Evolutionary conservation across 2,888 invertebrate genomes (phyloP).

Genomic region (Cheilosia soror): DNA sequence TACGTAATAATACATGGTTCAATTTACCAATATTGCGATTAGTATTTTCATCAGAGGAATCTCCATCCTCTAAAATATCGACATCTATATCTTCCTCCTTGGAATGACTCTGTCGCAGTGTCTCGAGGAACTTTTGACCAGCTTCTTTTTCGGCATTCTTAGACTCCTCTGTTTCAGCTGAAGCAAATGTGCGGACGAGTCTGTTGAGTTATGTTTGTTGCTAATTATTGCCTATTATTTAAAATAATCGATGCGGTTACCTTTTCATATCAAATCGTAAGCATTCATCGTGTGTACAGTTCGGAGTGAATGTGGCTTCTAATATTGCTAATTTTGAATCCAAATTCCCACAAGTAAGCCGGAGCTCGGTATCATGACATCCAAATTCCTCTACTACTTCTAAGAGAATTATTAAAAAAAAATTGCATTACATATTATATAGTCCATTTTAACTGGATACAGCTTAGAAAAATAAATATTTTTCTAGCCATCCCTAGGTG

Average conservation of each 20-base stretch:
- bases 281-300: slow-evolving; percentile 77
- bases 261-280: slow-evolving; percentile 75
- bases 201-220: slow-evolving; percentile 9
- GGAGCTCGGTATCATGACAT: slow-evolving; percentile 86
- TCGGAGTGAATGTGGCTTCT: slow-evolving; percentile 86
- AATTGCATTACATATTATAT: not conserved
- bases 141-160: slow-evolving; percentile 77
- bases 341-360: slow-evolving; percentile 87
- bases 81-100: slow-evolving; percentile 67
- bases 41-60: slow-evolving; percentile 17
- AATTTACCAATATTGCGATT: slow-evolving; percentile 7
- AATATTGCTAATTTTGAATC: slow-evolving; percentile 87
- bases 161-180: slow-evolving; percentile 51
- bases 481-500: too few species aligned
- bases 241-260: slow-evolving; percentile 36
- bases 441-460: too few species aligned
- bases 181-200: slow-evolving; percentile 56
- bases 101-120: slow-evolving; percentile 74
- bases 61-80: slow-evolving; percentile 40
- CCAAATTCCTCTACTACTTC: slow-evolving; percentile 88
- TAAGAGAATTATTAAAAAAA: slow-evolving; percentile 79
- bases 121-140: slow-evolving; percentile 77
- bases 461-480: too few species aligned
- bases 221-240: not conserved
- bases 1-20: not conserved